Percentiles rank a stretch among this genome's conserved stretches.
Evolutionary conservation across 1,140 invertebrate species (phyloP).

Genomic region (Aleiodes sp.): DNA sequence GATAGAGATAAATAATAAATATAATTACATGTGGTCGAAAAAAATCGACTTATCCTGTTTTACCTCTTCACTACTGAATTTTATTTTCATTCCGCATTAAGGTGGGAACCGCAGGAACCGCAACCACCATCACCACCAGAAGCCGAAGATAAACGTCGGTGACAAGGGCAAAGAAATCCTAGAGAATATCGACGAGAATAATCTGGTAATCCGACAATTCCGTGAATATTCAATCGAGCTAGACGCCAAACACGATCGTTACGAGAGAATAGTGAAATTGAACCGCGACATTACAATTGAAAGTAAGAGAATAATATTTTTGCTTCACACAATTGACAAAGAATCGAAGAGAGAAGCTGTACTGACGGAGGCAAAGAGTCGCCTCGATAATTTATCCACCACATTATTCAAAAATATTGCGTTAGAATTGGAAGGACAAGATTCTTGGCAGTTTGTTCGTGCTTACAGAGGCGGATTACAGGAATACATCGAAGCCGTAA

Average conservation of each 20-base stretch:
- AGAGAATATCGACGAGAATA: slow-evolving; percentile 67
- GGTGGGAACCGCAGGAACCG: slow-evolving; percentile 34
- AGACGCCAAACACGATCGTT: slow-evolving; percentile 83
- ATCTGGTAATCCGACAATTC: slow-evolving; percentile 75
- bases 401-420: slow-evolving; percentile 76
- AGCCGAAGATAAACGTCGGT: slow-evolving; percentile 49
- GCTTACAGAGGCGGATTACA: slow-evolving; percentile 84
- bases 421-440: slow-evolving; percentile 75
- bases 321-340: slow-evolving; percentile 79
- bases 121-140: slow-evolving; percentile 31
- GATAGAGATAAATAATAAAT: too few relatives aligned
- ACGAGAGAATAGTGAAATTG: slow-evolving; percentile 85
- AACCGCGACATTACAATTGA: slow-evolving; percentile 92
- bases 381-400: slow-evolving; percentile 71
- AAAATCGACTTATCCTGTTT: too few relatives aligned
- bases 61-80: too few relatives aligned
- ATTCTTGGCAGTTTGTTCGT: slow-evolving; percentile 77
- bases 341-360: slow-evolving; percentile 69
- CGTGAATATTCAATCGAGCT: slow-evolving; percentile 74
- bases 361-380: slow-evolving; percentile 73
- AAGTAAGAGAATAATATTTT: slow-evolving; percentile 89
- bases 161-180: slow-evolving; percentile 55
- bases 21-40: too few relatives aligned
- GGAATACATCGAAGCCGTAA: slow-evolving; percentile 87
- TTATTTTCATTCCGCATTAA: too few relatives aligned